Conservation (phyloP, 2,888 invertebrate species). For the Patella pellucida region DNA sequence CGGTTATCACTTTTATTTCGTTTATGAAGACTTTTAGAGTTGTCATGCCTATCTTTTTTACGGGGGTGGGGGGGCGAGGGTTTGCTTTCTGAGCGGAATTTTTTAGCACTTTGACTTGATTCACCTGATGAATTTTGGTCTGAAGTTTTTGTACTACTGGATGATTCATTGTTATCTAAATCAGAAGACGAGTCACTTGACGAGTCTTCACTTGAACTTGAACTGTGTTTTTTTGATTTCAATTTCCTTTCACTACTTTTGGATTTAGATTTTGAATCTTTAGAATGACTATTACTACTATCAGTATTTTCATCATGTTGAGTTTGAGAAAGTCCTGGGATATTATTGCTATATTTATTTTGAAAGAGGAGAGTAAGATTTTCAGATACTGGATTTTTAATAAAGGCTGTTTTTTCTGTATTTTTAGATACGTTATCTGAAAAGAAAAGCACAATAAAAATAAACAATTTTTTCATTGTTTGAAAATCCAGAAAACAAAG, state of each 20-base stretch:
- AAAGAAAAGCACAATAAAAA: slow-evolving; percentile 19
- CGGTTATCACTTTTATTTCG: not conserved
- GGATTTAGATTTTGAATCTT: slow-evolving; percentile 13
- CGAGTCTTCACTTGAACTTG: slow-evolving; percentile 23
- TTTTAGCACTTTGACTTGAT: slow-evolving; percentile 24
- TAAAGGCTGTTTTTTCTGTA: slow-evolving; percentile 41
- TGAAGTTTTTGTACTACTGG: slow-evolving; percentile 21
- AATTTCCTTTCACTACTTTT: slow-evolving; percentile 4
- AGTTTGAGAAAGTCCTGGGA: slow-evolving; percentile 40
- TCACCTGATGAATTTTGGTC: slow-evolving; percentile 23
- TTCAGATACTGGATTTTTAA: slow-evolving; percentile 49
- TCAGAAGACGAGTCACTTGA: slow-evolving; percentile 16
- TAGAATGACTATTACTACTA: not conserved
- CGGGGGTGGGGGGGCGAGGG: not conserved
- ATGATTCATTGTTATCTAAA: slow-evolving; percentile 28
- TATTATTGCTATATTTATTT: slow-evolving; percentile 45
- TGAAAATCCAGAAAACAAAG: no score
- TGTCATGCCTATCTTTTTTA: slow-evolving; percentile 16
- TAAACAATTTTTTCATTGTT: no score
- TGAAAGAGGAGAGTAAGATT: slow-evolving; percentile 48
- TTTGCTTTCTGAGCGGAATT: slow-evolving; percentile 22
- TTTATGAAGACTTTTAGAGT: not conserved
- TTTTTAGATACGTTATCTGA: slow-evolving; percentile 28
- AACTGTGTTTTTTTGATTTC: slow-evolving; percentile 10
- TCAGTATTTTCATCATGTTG: not conserved